phyloP scores from a whole-genome alignment of 2,113 vertebrate genomes.

The Ailuropoda melanoleuca region DNA sequence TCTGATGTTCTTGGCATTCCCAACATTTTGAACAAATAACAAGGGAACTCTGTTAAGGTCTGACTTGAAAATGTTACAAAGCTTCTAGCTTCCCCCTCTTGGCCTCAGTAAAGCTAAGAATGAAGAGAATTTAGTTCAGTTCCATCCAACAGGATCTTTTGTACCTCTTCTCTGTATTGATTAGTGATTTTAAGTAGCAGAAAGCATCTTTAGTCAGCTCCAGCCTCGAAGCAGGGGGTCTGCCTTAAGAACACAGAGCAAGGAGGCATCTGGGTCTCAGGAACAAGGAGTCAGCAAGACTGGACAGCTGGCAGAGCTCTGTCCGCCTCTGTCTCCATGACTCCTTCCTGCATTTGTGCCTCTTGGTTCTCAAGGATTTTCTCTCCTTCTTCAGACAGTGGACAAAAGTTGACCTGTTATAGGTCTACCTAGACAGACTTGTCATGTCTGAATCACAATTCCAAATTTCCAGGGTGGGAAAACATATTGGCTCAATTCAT shows the following conservation, averaged over 20 bases:
- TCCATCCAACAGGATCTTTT: background rate
- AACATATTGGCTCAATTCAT: background rate
- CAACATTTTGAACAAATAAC: background rate
- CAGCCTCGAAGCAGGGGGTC: background rate
- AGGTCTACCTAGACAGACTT: background rate
- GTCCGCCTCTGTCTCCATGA: background rate
- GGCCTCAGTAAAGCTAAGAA: background rate
- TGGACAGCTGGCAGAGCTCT: background rate
- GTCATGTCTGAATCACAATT: background rate
- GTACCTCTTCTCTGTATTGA: background rate
- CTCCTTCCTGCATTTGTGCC: background rate
- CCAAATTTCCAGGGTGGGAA: background rate
- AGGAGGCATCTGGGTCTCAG: background rate
- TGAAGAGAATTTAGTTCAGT: background rate
- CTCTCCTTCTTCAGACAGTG: background rate
- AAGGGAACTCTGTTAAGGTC: background rate
- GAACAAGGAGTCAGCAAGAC: background rate
- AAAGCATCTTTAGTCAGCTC: background rate
- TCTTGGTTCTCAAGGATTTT: background rate
- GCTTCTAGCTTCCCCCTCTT: background rate
- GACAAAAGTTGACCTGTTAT: background rate
- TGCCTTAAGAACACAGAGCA: background rate
- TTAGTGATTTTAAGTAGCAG: background rate
- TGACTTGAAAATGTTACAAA: background rate
- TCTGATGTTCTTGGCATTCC: background rate